Base-by-base conservation (phyloP, 2,797 vertebrate genomes). In the Coreius guichenoti region DNA sequence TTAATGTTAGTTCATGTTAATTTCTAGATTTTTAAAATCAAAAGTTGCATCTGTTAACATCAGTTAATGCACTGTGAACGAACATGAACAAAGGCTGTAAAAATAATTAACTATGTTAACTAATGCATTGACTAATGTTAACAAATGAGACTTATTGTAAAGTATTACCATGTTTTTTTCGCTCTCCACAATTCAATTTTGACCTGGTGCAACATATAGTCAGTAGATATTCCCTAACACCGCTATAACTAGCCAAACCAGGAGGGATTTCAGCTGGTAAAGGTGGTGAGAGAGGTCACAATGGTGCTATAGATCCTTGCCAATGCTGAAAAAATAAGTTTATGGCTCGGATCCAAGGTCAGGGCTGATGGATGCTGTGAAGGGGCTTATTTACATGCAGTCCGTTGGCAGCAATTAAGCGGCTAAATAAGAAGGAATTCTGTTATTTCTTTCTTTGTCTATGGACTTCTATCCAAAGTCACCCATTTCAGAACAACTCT, bases 341-440 rank as follows among this genome's bases (percentile, higher is more conserved):
- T 92, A 93, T 93, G 94, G 95, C 94, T 90, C 88, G 86, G 81
- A 89, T 92, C 94, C 94, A 95, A 95, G 95, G 94, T 95, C 93
- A 92, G 93, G 86, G 89, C 90, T 93, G 91, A 94, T 93, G 94
- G 85, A 87, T 85, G 88, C 92, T 92, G 91, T 90, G 87, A 90
- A 94, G 91, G 90, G 65, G 86, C 91, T 94, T 92, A 90, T 95
- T 93, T 92, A 87, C 92, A 94, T 85, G 91, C 92, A 93, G 93
- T 91, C 90, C 92, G 91, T 91, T 87, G 61, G 92, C 92, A 93
- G 94, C 92, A 94, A 95, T 92, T 91, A 91, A 94, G 92, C 9
- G 33, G 84, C 89, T 90, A 91, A 93, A 89, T 91, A 91, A 91
- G 90, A 94, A 91, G 91, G 90, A 90, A 92, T 90, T 87, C 88